Conservation (phyloP, 2,797 vertebrate species). For the Pitangus sulphuratus region DNA sequence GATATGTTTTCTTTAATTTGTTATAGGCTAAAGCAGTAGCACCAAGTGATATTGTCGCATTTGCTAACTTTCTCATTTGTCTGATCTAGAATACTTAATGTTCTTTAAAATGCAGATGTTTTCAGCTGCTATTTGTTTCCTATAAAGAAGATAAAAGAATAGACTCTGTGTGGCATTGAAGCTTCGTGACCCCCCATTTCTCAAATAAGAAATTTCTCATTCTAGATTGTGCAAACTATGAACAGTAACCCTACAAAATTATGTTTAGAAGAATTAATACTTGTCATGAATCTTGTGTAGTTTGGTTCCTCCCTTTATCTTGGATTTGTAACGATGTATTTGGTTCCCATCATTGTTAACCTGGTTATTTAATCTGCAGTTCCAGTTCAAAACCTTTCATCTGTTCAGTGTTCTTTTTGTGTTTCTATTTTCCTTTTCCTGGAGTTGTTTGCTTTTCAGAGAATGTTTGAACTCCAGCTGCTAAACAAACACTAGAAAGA, state of each 20-base stretch:
- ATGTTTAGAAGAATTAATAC: background rate
- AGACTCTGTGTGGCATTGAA: background rate
- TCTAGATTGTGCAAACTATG: background rate
- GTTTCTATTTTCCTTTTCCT: constrained; percentile 61
- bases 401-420: background rate
- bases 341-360: constrained; percentile 58
- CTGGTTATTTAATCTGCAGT: constrained; percentile 20
- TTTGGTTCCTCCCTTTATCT: constrained; percentile 17
- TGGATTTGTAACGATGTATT: background rate
- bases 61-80: background rate
- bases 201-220: background rate
- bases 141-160: background rate
- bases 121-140: background rate
- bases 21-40: background rate
- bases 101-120: background rate
- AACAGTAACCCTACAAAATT: background rate
- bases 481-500: constrained; percentile 49
- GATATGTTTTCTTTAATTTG: background rate
- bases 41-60: background rate
- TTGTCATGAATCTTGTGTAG: background rate
- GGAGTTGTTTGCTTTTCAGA: constrained; percentile 51
- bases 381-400: constrained; percentile 34
- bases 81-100: background rate
- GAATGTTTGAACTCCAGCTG: constrained; percentile 46
- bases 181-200: background rate